Evolutionary conservation across 2,888 invertebrate genomes (phyloP), one percentile per base, ranked within the genome.

Genomic region (Campoplex nolae): DNA sequence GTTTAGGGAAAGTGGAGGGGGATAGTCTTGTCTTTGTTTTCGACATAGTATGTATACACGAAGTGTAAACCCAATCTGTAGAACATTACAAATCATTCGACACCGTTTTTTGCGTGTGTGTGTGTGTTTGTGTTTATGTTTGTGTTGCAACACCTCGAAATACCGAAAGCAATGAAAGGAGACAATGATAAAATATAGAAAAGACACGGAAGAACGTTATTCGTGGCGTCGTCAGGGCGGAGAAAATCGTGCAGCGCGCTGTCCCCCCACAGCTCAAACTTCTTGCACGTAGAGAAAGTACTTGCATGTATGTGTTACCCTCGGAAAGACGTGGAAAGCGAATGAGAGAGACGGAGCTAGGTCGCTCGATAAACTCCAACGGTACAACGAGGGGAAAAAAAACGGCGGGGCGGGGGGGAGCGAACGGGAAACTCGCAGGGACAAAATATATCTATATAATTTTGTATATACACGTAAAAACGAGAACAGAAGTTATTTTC

Each of bases 301-400:
- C 45, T 28, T 58, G 54, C 45, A 35, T 82, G 67, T 74, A 51
- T 42, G 81, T 54, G 73, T 73, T 28, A 45, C 35, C 73, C 84
- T 48, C 67, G 77, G 77, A 48, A 74, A 76, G 56, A 77, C 79
- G 68, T 65, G n/a, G 78, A 83, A 79, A 70, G 45, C 74, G 83
- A 74, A 71, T 51, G 75, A 71, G 68, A 78, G 28, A 42, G 85
- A 78, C 58, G 38, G 51, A 54, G 78, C 68, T 73, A 73, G 71
- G 78, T 75, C 83, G 86, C 83, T 86, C 86, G 86, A 86, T 86
- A 86, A 86, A 86, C 79, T 83, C 67, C 79, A 83, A 86, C 86
- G 86, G 86, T 83, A 86, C 86, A 80, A 80, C 76, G 54, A 86
- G 70, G 56, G 18, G 23, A 68, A 82, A 80, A 38, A 85, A 75